A percentile compares a stretch with the other conserved stretches of the same genome.
Evolutionary conservation across 2,797 vertebrate species (phyloP).

Genomic region (Paratrypauchen microcephalus): DNA sequence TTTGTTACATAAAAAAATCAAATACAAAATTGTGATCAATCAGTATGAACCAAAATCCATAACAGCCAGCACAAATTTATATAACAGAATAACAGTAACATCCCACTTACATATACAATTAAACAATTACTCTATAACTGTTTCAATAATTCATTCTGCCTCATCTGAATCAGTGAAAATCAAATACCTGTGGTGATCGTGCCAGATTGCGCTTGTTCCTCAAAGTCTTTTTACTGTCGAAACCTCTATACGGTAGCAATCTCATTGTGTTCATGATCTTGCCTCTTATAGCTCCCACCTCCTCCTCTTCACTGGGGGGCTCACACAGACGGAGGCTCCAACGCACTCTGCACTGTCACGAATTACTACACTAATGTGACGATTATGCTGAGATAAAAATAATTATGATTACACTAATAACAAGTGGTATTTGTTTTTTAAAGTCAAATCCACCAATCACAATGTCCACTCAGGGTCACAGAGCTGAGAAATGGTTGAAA

Average conservation of each 20-base stretch:
- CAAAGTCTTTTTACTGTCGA: constrained; percentile 38
- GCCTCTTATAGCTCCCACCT: constrained; percentile 53
- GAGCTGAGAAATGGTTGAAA: neutral
- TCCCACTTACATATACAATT: neutral
- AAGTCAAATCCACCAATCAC: neutral
- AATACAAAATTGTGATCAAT: no score
- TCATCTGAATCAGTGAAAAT: neutral
- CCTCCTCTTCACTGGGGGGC: constrained; percentile 44
- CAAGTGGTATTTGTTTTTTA: no score
- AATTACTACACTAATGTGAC: constrained; percentile 6
- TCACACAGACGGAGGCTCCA: constrained; percentile 67
- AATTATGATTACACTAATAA: neutral
- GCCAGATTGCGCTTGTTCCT: constrained; percentile 27
- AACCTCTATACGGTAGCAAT: constrained; percentile 18
- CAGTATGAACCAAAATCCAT: no score
- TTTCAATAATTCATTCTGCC: neutral
- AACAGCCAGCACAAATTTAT: no score
- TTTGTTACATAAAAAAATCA: no score
- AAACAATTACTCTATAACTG: neutral
- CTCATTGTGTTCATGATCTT: constrained; percentile 41
- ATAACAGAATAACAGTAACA: no score
- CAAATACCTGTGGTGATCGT: constrained; percentile 67
- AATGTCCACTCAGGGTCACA: neutral
- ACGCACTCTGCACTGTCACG: constrained; percentile 13
- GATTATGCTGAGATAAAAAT: neutral